Evolutionary conservation across 1,140 invertebrate genomes (phyloP).

Genomic region (Daktulosphaira vitifoliae): DNA sequence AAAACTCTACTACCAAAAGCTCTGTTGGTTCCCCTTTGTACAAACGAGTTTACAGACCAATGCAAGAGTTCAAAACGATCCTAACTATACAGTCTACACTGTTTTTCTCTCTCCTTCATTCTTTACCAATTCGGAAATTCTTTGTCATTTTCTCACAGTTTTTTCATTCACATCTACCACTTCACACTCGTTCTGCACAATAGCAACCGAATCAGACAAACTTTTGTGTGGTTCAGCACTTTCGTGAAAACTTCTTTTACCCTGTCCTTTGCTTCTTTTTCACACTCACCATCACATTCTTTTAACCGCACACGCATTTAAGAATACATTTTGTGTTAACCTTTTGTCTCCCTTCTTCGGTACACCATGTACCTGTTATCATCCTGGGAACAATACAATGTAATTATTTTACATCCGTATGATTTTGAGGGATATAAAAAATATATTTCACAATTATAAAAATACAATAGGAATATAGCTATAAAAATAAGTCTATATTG

Average conservation of each 20-base stretch:
- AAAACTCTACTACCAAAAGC: neutral
- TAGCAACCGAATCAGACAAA: neutral
- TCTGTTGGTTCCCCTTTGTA: neutral
- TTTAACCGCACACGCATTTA: neutral
- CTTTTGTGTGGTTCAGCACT: constrained; percentile 17
- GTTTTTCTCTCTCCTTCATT: neutral
- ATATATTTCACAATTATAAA: too few species aligned
- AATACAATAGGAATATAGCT: too few species aligned
- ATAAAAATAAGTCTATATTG: too few species aligned
- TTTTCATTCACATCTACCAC: neutral
- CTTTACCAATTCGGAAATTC: constrained; percentile 1
- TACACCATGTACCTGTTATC: too few species aligned
- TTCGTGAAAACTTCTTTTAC: constrained; percentile 1
- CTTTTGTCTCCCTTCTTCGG: too few species aligned
- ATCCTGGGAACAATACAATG: too few species aligned
- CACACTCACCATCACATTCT: neutral
- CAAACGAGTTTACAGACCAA: constrained; percentile 27
- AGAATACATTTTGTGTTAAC: too few species aligned
- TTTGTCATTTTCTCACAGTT: neutral
- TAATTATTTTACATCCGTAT: too few species aligned
- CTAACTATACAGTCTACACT: neutral
- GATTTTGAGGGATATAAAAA: too few species aligned
- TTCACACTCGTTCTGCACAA: neutral
- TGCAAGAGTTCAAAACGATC: constrained; percentile 30
- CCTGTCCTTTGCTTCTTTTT: neutral